Base-by-base conservation (phyloP, 2,113 vertebrate species). In the Octodon degus region DNA sequence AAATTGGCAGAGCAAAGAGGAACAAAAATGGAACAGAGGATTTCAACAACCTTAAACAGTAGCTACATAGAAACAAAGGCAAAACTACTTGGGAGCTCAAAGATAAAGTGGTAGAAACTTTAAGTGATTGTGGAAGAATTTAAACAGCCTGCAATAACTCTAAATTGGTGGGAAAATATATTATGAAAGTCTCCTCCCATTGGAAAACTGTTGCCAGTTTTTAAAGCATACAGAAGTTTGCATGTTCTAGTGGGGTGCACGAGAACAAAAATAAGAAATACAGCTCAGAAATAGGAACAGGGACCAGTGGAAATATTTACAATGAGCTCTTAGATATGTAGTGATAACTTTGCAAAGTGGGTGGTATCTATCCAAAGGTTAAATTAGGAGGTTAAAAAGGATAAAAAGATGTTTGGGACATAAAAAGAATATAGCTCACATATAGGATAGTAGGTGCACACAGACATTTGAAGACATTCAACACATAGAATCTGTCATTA, bases 41-140 rank as follows among this genome's bases (percentile, higher is more conserved):
- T 40, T 53, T 65, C 77, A 13, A 72, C 30, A 95, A 96, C 34
- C 7, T n/a, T 22, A 22, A 81, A 91, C 7, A 25, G 5, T 27
- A 7, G 2, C 55, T 84, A 84, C 50, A 12, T 12, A 74, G 68
- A 84, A 83, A 14, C 16, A 63, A 16, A 43, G 58, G 68, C 1
- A 11, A 47, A 93, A 68, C 85, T 85, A 91, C 37, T n/a, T 60
- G 85, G 37, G 84, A 93, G 90, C 9, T 88, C 32, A 74, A 82
- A 43, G 20, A 74, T 13, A 76, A 86, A 90, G 7, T 68, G 14
- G 24, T 20, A 91, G 24, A 77, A 86, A 72, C 10, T 74, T 19
- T 72, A 68, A 67, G 79, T 67, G 32, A 53, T 20, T 12, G 68
- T 16, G 12, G 12, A 25, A 83, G 8, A 32, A 53, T 12, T 24